Evolutionary conservation across 1,140 invertebrate species (phyloP), one percentile per base, ranked within the genome.

Genomic region (Heliconius hewitsoni): DNA sequence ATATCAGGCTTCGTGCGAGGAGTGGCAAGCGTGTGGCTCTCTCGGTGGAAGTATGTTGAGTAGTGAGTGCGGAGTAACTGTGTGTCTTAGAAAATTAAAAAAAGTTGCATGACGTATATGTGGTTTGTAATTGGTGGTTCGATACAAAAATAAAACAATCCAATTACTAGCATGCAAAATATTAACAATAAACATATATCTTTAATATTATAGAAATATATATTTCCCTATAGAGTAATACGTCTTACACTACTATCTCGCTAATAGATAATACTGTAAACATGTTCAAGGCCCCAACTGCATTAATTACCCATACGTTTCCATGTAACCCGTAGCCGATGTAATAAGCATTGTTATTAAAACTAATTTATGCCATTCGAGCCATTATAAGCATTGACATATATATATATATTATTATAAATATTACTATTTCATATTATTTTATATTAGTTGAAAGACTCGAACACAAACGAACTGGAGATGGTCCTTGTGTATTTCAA

Each of bases 341-440:
- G 37, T 70, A 76, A 76, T 76, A 50, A 76, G 23, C 9, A 34
- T 76, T 76, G 39, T 76, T 50, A 71, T 11, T 66, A 23, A 75
- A 23, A 42, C 74, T 60, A 39, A 75, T 66, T 34, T 75, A 60
- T 60, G 39, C 27, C 19, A n/a, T 70, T 46, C 39, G 50, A 39
- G 4, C 60, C 6, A 71, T 70, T 70, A 70, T 30, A 60, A 18
- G 27, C 60, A 76, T 71, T 76, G n/a, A 70, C 37, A 70, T 46
- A 4, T 37, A 37, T 46, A 3, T 30, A 30, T 30, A 30, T 8
- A 8, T 71, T 39, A 30, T 4, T 39, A 76, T 66, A 66, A 55
- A 55, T 2, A 6, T 18, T 76, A 66, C 23, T 23, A 23, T 66
- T 18, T 13, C 30, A 66, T 46, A 2, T 66, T 4, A 27, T 3